Percentiles rank a stretch among this genome's conserved stretches.
Evolutionary conservation across 2,113 vertebrate species (phyloP).

Genomic region (mouse (Mus musculus)): DNA sequence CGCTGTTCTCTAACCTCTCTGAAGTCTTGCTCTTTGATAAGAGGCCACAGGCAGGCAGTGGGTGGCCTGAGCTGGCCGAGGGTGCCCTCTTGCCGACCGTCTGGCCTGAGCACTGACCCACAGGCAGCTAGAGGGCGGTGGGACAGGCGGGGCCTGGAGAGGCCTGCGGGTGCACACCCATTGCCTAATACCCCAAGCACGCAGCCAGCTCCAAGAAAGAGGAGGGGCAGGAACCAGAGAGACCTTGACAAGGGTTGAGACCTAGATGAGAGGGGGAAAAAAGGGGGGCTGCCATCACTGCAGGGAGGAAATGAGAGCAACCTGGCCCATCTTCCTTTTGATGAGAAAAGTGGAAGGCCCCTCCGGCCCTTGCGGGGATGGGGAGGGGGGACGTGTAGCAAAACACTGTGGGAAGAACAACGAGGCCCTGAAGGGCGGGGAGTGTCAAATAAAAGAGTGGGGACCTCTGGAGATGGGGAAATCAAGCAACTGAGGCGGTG

Average conservation of each 20-base stretch:
- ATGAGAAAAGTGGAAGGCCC: background rate
- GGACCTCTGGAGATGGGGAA: conserved; percentile 38
- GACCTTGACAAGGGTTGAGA: conserved; percentile 76
- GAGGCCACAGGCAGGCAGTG: conserved; percentile 70
- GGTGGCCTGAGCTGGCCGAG: conserved; percentile 77
- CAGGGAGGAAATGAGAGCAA: background rate
- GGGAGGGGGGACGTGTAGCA: background rate
- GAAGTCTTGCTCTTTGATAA: conserved; percentile 28
- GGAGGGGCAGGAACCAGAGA: conserved; percentile 73
- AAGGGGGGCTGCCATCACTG: conserved; percentile 61
- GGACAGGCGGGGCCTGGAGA: conserved; percentile 81
- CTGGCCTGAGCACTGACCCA: conserved; percentile 77
- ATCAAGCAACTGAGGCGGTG: conserved; percentile 73
- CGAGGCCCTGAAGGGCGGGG: conserved; percentile 63
- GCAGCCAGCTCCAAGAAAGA: conserved; percentile 78
- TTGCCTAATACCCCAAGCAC: conserved; percentile 84
- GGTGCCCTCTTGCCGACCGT: conserved; percentile 77
- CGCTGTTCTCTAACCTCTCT: background rate
- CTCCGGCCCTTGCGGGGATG: background rate
- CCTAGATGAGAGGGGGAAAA: conserved; percentile 55
- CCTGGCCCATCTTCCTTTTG: background rate
- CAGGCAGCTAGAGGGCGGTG: conserved; percentile 74
- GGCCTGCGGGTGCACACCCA: conserved; percentile 81
- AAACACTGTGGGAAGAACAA: conserved; percentile 24
- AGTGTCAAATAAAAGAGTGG: background rate